phyloP scores from a whole-genome alignment of 2,888 invertebrate species.

The Agonopterix arenella region DNA sequence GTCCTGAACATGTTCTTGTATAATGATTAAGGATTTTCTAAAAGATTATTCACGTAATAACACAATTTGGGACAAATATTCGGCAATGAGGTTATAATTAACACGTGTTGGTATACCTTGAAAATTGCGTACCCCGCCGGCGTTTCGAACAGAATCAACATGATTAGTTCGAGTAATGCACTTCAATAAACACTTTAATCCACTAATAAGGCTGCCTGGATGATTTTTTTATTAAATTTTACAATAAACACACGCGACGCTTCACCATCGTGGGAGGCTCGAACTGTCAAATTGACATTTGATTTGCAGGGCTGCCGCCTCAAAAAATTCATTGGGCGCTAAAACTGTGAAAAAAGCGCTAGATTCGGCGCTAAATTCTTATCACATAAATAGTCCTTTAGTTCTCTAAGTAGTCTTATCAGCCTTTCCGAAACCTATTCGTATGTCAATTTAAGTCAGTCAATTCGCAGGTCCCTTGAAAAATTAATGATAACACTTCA shows the following conservation, averaged over 20 bases:
- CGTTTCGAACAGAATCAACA: conserved; percentile 96
- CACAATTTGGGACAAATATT: not conserved
- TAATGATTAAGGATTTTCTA: too few species aligned
- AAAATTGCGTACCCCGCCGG: conserved; percentile 96
- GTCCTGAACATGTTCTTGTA: too few species aligned
- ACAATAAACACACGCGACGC: not conserved
- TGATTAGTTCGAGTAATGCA: conserved; percentile 42
- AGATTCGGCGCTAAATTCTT: too few species aligned
- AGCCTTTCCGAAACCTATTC: too few species aligned
- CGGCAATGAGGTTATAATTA: conserved; percentile 41
- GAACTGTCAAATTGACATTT: not conserved
- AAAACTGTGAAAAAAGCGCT: too few species aligned
- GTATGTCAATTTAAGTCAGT: too few species aligned
- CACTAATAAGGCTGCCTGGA: not conserved
- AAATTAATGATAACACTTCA: too few species aligned
- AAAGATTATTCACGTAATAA: conserved; percentile 1
- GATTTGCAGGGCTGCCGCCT: too few species aligned
- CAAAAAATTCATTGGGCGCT: too few species aligned
- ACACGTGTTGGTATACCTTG: conserved; percentile 82
- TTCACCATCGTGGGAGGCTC: not conserved
- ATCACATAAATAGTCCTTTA: too few species aligned
- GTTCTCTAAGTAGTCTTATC: too few species aligned
- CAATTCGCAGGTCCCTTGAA: too few species aligned
- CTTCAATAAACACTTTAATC: not conserved
- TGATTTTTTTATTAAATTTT: not conserved